Evolutionary conservation across 2,888 invertebrate species (phyloP), one percentile per base, ranked within the genome.

Genomic region (Acanthoscelides obtectus): DNA sequence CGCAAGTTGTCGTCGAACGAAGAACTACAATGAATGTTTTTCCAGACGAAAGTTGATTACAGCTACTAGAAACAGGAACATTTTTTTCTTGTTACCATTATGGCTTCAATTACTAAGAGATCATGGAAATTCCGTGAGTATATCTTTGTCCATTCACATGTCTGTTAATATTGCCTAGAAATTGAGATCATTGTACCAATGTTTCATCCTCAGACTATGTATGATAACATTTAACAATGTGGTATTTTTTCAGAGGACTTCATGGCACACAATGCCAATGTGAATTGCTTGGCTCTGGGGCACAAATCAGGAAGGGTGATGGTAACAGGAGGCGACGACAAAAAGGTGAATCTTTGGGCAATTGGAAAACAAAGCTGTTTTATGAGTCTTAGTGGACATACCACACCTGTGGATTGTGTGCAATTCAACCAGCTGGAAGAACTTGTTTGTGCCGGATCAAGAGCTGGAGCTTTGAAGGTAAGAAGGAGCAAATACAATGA

Each of bases 271-370:
- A 88, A 90, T 82, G 91, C 94, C 79, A 94, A 93, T 86, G 95
- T 96, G 80, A 96, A 94, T 83, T 96, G 95, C 83, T 86, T 96
- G 81, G 93, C 95, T 69, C 89, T 96, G 86, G 96, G 96, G 73
- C 95, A 94, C 87, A 96, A 95, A 85, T 95, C 95, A 70, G 95
- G 95, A 77, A 90, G 95, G 82, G 96, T 97, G 70, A 89, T 97
- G 84, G 96, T 94, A 65, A 96, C 96, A 74, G 98, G 98, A 72
- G 98, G 98, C 74, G 97, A 97, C 84, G 98, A 98, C 87, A 95
- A 96, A 84, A 97, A 97, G 87, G 97, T 98, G 70, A 98, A 98
- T 86, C 87, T 98, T 77, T 98, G 98, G 98, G 96, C 97, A 19
- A 94, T 98, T 76, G 98, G 97, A 64, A 94, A 97, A 83, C 93